Base-by-base conservation (phyloP, 1,140 invertebrate species). In the Reticulitermes speratus region DNA sequence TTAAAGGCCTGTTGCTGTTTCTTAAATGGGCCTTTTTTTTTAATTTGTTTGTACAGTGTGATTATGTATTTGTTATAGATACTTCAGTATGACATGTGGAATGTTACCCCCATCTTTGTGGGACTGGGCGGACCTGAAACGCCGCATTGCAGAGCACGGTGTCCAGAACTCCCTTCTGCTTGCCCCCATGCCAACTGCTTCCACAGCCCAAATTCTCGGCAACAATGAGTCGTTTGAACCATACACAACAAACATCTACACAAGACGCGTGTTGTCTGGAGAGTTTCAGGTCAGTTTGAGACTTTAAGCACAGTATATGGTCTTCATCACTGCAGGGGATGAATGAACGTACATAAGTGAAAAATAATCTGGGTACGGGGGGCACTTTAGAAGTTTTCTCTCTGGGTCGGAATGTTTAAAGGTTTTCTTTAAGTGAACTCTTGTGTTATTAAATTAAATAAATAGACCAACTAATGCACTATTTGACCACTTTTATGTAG, bases 151-250 rank as follows among this genome's bases (percentile, higher is more conserved):
- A 19, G 94, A 97, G 91, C 93, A 98, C 92, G 99, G 99, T 44
- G 92, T 99, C 0, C 92, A 98, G 83, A 99, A 99, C 93, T 99
- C 97, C 25, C 92, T 99, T 16, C 92, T 99, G 6, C 88, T 99
- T 83, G 98, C 99, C 0, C 98, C 98, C 2, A 99, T 99, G 99
- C 99, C 99, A 5, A 99, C 99, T 23, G 98, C 99, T 23, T 99
- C 98, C 3, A 99, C 99, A 1, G 98, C 99, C 12, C 99, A 99
- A 92, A 99, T 99, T 90, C 93, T 99, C 52, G 99, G 99, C 23
- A 99, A 99, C 89, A 99, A 99, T 91, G 98, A 99, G 91, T 97
- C 97, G 0, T 97, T 99, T 90, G 99, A 99, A 91, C 97, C 99
- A 0, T 99, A 99, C 90, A 99, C 98, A 0, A 98, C 96, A 30